These are phyloP conservation scores for Acropora tenuis DNA, from an alignment of 64 coral and sea anemone species.

Conservation along the genomic window DNA sequence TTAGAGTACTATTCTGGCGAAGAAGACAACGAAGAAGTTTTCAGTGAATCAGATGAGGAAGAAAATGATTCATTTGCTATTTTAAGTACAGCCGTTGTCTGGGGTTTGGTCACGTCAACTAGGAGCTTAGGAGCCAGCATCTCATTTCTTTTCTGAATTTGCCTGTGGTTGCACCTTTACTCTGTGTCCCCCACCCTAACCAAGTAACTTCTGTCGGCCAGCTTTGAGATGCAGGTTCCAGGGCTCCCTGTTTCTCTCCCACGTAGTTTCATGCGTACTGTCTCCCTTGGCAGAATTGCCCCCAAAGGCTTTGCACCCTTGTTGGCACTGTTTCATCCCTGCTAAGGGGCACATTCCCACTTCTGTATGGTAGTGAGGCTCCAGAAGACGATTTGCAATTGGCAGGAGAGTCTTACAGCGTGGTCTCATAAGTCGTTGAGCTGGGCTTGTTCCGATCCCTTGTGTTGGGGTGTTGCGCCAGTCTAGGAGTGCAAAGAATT, in stretches of 20 bases:
- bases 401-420: constrained; percentile 47
- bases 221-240: constrained; percentile 14
- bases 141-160: neutral
- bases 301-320: constrained; percentile 29
- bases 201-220: neutral
- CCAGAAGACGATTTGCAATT: constrained; percentile 32
- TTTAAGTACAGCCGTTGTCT: too few species aligned
- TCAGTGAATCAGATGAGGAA: too few species aligned
- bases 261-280: constrained; percentile 42
- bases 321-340: constrained; percentile 40
- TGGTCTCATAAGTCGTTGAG: constrained; percentile 41
- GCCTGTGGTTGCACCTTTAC: neutral
- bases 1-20: too few species aligned
- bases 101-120: too few species aligned
- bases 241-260: neutral
- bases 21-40: too few species aligned
- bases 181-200: neutral
- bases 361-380: constrained; percentile 42
- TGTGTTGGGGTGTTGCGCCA: constrained; percentile 17
- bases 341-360: constrained; percentile 3
- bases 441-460: constrained; percentile 52
- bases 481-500: constrained; percentile 31
- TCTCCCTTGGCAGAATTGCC: constrained; percentile 24
- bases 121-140: too few species aligned
- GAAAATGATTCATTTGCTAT: too few species aligned